These are phyloP conservation scores for Chironomus striatipennis DNA, from an alignment of 1,140 invertebrate genomes.

Conservation along the genomic window DNA sequence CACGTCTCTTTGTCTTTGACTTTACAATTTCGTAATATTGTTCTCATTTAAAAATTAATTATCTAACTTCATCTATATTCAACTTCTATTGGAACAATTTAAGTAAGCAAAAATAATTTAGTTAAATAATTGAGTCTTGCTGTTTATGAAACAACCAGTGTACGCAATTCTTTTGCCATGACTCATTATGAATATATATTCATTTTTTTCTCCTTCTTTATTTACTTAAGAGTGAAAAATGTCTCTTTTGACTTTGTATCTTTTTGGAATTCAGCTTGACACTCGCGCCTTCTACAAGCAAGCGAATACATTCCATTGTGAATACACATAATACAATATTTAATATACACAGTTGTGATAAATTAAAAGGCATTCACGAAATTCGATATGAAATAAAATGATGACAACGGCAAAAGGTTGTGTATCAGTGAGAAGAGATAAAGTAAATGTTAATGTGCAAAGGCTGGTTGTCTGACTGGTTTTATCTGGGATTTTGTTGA, in stretches of 20 bases:
- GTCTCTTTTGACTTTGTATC: conserved; percentile 8
- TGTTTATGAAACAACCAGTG: too few relatives aligned
- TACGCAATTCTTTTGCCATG: not conserved
- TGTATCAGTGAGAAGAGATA: not conserved
- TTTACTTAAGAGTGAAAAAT: not conserved
- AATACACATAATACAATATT: not conserved
- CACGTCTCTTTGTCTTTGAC: too few relatives aligned
- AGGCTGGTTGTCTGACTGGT: too few relatives aligned
- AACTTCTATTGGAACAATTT: too few relatives aligned
- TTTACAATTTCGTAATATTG: too few relatives aligned
- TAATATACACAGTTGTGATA: not conserved
- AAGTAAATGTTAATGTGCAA: too few relatives aligned
- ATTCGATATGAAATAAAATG: not conserved
- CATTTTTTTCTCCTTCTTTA: not conserved
- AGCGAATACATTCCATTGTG: not conserved
- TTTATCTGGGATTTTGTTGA: not conserved
- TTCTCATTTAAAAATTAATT: too few relatives aligned
- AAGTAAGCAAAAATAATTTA: too few relatives aligned
- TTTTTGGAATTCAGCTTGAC: not conserved
- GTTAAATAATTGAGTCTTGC: too few relatives aligned
- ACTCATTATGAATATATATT: not conserved
- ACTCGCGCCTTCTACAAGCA: not conserved
- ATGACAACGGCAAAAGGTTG: not conserved
- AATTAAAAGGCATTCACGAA: not conserved
- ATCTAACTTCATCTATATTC: too few relatives aligned